Percentiles rank a stretch among this genome's conserved stretches.
These are phyloP conservation scores for Melanotaenia duboulayi DNA, from an alignment of 2,113 vertebrate genomes.

Conservation along the genomic window DNA sequence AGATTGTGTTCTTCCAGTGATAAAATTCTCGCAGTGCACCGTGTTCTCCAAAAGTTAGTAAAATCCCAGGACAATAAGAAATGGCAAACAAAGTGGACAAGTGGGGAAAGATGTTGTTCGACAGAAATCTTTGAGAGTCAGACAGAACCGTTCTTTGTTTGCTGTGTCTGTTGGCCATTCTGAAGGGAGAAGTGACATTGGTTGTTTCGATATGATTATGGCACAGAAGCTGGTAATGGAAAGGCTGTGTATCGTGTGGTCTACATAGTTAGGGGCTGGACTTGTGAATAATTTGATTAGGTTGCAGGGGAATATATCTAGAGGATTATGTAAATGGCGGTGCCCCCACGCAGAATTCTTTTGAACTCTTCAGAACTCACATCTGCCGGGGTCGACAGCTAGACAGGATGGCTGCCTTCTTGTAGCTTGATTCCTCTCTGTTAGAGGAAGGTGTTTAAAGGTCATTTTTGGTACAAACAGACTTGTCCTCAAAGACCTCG, in stretches of 20 bases:
- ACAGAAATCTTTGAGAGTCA: conserved; percentile 77
- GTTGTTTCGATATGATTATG: conserved; percentile 82
- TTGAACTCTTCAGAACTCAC: conserved; percentile 89
- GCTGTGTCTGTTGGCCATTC: conserved; percentile 68
- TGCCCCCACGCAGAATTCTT: conserved; percentile 87
- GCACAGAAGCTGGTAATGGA: conserved; percentile 77
- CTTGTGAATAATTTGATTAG: conserved; percentile 89
- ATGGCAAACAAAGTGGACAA: conserved; percentile 73
- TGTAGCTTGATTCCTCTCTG: conserved; percentile 76
- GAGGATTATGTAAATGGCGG: conserved; percentile 87
- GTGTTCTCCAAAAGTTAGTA: conserved; percentile 72
- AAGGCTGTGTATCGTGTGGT: conserved; percentile 79
- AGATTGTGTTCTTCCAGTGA: conserved; percentile 68
- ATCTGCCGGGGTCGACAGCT: conserved; percentile 87
- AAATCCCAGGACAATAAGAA: conserved; percentile 73
- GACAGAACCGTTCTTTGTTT: conserved; percentile 75
- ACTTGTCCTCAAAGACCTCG: conserved; percentile 82
- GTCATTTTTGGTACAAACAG: conserved; percentile 85
- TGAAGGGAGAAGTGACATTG: conserved; percentile 84
- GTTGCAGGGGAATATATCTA: conserved; percentile 88
- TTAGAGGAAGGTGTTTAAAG: conserved; percentile 84
- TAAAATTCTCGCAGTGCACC: conserved; percentile 67
- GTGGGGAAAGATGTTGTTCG: conserved; percentile 62
- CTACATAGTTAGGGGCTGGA: conserved; percentile 84
- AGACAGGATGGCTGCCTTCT: conserved; percentile 83